Evolutionary conservation across 23 tunicate genomes (phyloP).

Genomic region (Halocynthia roretzi): DNA sequence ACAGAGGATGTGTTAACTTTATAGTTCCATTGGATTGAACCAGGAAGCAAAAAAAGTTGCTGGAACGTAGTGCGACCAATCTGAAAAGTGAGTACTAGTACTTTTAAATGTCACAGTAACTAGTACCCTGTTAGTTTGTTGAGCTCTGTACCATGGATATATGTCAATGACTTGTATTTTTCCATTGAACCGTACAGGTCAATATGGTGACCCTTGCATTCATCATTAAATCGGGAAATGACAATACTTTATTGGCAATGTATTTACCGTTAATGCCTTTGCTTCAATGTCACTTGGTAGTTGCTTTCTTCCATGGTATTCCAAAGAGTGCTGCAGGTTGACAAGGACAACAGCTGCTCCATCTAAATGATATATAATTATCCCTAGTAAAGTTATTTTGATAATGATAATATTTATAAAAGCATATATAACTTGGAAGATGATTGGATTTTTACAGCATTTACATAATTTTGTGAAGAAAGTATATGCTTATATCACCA

Average conservation of each 20-base stretch:
- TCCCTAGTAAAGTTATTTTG: background rate
- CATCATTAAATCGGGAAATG: too few relatives aligned
- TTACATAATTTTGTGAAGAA: too few relatives aligned
- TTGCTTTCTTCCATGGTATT: slow-evolving; percentile 13
- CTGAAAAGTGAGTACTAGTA: background rate
- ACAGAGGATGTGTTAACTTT: background rate
- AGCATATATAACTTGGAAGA: background rate
- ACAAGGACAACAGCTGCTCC: slow-evolving; percentile 15
- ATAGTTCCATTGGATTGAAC: background rate
- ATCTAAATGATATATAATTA: slow-evolving; percentile 3
- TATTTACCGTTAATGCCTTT: background rate
- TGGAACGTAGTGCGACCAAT: background rate
- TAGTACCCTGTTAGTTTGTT: background rate
- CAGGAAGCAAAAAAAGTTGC: slow-evolving; percentile 6
- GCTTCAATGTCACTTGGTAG: slow-evolving; percentile 17
- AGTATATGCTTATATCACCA: too few relatives aligned
- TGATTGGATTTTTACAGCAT: too few relatives aligned
- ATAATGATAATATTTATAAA: background rate
- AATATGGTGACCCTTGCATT: too few relatives aligned
- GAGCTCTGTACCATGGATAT: too few relatives aligned
- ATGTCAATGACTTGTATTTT: too few relatives aligned
- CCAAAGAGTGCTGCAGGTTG: slow-evolving; percentile 20
- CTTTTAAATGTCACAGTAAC: background rate
- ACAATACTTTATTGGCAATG: too few relatives aligned
- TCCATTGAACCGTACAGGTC: too few relatives aligned